A percentile compares a stretch with the other conserved stretches of the same genome.
These are phyloP conservation scores for Crotalus adamanteus DNA, from an alignment of 2,797 vertebrate species.

Conservation along the genomic window DNA sequence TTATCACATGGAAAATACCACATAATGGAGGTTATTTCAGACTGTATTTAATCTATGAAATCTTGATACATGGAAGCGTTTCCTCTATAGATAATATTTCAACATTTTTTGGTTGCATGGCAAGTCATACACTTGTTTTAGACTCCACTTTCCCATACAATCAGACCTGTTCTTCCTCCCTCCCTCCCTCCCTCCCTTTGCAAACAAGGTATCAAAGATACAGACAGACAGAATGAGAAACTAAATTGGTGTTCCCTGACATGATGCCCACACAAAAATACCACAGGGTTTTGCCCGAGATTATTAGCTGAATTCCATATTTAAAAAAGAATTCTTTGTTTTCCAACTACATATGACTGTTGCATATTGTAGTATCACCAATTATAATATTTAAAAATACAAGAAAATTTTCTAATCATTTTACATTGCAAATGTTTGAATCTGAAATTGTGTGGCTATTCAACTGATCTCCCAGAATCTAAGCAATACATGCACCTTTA, in stretches of 20 bases:
- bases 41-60: background rate
- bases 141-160: background rate
- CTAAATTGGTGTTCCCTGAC: background rate
- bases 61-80: background rate
- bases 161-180: background rate
- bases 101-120: background rate
- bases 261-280: background rate
- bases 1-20: background rate
- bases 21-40: background rate
- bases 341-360: background rate
- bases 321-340: background rate
- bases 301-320: background rate
- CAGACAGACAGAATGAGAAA: background rate
- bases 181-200: background rate
- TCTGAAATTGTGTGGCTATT: constrained; percentile 19
- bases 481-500: constrained; percentile 21
- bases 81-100: background rate
- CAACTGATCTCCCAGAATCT: constrained; percentile 20
- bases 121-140: background rate
- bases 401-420: background rate
- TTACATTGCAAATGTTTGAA: constrained; percentile 10
- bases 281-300: background rate
- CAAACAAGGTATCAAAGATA: background rate
- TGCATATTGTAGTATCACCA: background rate
- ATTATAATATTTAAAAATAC: background rate